Conservation (phyloP, 2,888 invertebrate species). For the Aquatica leii region DNA sequence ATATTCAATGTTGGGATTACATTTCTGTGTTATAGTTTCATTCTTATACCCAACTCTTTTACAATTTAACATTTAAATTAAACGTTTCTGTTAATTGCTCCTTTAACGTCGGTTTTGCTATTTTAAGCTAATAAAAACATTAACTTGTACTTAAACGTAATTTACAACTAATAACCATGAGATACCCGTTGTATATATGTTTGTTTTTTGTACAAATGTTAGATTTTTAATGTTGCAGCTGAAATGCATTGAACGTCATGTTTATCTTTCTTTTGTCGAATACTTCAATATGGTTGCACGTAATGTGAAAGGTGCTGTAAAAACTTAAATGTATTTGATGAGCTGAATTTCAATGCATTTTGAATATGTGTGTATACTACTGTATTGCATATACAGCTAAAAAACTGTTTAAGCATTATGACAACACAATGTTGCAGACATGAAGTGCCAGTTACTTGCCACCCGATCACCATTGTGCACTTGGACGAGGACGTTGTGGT, state of each 20-base stretch:
- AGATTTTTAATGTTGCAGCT: too few species aligned
- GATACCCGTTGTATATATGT: too few species aligned
- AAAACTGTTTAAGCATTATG: slow-evolving; percentile 28
- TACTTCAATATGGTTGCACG: too few species aligned
- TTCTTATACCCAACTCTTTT: slow-evolving; percentile 1
- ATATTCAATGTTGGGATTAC: slow-evolving; percentile 5
- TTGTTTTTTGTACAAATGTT: too few species aligned
- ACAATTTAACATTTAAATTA: neutral
- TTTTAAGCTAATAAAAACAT: too few species aligned
- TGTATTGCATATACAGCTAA: slow-evolving; percentile 21
- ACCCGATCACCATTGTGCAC: slow-evolving; percentile 96
- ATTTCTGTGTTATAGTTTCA: neutral
- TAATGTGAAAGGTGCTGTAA: too few species aligned
- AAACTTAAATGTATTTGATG: too few species aligned
- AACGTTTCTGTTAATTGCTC: too few species aligned
- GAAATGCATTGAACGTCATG: neutral
- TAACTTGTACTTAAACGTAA: too few species aligned
- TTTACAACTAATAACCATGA: too few species aligned
- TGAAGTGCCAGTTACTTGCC: slow-evolving; percentile 98
- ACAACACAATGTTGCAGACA: slow-evolving; percentile 78
- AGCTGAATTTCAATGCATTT: slow-evolving; percentile 13
- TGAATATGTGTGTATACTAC: slow-evolving; percentile 1
- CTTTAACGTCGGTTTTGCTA: too few species aligned
- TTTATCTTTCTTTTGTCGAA: neutral
- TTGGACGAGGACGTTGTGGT: slow-evolving; percentile 99